Conservation (phyloP, 1,140 invertebrate species). For the Triops cancriformis region DNA sequence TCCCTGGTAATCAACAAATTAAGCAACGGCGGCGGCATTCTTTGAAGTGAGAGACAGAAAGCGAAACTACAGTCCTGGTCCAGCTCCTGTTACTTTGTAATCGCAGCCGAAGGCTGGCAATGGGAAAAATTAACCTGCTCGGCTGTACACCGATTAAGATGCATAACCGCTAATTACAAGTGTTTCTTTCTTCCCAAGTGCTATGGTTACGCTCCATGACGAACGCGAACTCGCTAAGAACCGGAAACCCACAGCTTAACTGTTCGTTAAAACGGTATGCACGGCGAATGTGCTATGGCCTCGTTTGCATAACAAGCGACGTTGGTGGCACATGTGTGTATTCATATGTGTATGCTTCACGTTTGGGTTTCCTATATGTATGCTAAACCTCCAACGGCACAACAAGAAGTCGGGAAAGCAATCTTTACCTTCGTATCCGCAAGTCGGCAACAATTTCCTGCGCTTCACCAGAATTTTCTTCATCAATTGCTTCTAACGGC, state of each 20-base stretch:
- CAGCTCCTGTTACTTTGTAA: background rate
- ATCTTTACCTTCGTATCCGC: background rate
- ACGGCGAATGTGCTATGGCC: background rate
- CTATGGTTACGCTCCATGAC: background rate
- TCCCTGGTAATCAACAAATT: background rate
- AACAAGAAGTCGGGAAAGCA: too few relatives aligned
- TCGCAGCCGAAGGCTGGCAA: background rate
- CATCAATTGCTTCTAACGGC: background rate
- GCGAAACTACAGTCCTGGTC: background rate
- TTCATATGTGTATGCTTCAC: too few relatives aligned
- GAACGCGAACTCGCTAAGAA: background rate
- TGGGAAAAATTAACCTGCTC: background rate
- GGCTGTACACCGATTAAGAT: background rate
- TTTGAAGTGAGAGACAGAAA: background rate
- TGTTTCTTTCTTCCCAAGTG: background rate
- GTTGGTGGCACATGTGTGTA: background rate
- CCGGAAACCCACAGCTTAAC: background rate
- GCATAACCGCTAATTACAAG: background rate
- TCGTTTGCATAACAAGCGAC: background rate
- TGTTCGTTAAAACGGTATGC: background rate
- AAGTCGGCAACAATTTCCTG: background rate
- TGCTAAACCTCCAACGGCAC: too few relatives aligned
- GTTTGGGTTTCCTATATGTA: background rate
- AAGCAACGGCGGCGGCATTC: background rate
- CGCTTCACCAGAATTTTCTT: background rate